Conservation (phyloP, 2,113 vertebrate genomes). For the Cyprinus carpio region DNA sequence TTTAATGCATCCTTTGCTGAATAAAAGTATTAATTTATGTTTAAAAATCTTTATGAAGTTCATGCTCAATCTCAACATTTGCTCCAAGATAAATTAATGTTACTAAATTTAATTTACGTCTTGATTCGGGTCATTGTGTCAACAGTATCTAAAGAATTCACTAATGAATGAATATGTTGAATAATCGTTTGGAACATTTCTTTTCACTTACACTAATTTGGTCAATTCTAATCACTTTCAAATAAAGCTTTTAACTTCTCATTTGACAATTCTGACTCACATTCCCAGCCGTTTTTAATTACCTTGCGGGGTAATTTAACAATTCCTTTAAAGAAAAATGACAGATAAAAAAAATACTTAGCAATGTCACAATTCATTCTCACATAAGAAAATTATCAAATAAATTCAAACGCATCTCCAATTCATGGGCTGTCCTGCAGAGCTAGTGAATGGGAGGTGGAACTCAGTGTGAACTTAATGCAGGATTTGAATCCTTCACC, state of each 20-base stretch:
- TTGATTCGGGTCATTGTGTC: conserved; percentile 7
- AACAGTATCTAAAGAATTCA: background rate
- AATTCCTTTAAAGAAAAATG: background rate
- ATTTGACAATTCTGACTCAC: background rate
- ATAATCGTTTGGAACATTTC: background rate
- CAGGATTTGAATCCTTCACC: background rate
- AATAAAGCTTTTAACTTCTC: background rate
- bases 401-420: background rate
- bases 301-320: background rate
- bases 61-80: background rate
- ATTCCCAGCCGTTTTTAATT: background rate
- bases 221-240: background rate
- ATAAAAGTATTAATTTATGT: background rate
- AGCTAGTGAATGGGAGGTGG: background rate
- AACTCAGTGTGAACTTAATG: background rate
- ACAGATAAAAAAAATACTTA: background rate
- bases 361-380: background rate
- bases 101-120: background rate
- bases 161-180: background rate
- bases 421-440: background rate
- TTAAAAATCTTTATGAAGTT: background rate
- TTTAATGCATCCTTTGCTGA: background rate
- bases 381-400: background rate
- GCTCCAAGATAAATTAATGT: background rate
- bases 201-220: background rate